phyloP scores from a whole-genome alignment of 2,113 vertebrate species.

The Mirza zaza region DNA sequence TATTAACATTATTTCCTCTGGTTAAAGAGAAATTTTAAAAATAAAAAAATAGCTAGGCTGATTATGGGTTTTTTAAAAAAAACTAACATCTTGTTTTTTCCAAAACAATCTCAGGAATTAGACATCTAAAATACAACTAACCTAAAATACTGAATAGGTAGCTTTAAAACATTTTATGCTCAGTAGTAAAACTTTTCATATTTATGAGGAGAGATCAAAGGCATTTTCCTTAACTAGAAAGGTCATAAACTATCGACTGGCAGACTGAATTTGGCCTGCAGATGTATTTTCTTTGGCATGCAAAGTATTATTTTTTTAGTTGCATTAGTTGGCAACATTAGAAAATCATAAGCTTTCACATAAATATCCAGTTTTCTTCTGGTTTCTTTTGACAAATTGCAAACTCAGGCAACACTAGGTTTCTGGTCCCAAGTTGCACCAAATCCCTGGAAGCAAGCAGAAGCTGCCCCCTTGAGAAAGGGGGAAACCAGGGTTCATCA shows the following conservation, averaged over 20 bases:
- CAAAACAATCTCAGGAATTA: background rate
- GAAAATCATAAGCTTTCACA: conserved; percentile 19
- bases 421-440: background rate
- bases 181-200: background rate
- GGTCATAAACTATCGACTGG: background rate
- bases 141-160: conserved; percentile 16
- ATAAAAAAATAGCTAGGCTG: background rate
- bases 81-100: background rate
- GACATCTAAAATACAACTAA: background rate
- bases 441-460: background rate
- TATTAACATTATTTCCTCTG: background rate
- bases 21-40: background rate
- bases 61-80: background rate
- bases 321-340: conserved; percentile 6
- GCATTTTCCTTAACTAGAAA: conserved; percentile 16
- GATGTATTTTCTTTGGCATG: background rate
- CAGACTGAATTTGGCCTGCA: background rate
- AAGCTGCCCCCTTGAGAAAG: background rate
- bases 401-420: background rate
- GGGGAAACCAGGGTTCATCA: background rate
- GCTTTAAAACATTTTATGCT: conserved; percentile 15
- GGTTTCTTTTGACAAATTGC: conserved; percentile 8
- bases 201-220: conserved; percentile 2
- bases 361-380: background rate
- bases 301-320: background rate